Conservation (phyloP, 1,140 invertebrate species). For the Pogonomyrmex barbatus region DNA sequence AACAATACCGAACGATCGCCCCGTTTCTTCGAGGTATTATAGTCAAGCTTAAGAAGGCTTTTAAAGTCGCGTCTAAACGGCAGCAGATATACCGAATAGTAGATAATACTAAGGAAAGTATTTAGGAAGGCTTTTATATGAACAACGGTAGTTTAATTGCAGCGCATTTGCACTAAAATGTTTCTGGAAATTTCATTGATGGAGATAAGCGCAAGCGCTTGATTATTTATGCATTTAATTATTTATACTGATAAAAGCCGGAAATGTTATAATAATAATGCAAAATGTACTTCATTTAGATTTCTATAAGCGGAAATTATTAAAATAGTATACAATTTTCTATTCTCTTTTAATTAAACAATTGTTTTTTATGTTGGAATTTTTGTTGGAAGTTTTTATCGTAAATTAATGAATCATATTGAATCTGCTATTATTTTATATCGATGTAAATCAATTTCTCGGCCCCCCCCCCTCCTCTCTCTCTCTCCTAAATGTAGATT, state of each 20-base stretch:
- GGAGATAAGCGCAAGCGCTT: background rate
- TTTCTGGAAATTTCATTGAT: conserved; percentile 49
- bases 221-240: conserved; percentile 42
- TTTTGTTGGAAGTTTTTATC: background rate
- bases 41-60: conserved; percentile 20
- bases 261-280: conserved; percentile 24
- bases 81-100: background rate
- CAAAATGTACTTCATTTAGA: conserved; percentile 29
- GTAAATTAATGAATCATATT: background rate
- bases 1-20: conserved; percentile 16
- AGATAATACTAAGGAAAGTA: conserved; percentile 27
- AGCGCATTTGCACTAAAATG: conserved; percentile 44
- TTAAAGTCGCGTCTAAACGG: conserved; percentile 43
- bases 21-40: background rate
- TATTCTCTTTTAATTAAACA: background rate
- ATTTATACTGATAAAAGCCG: conserved; percentile 49
- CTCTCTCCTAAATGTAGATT: conserved; percentile 3
- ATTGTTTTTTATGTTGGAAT: background rate
- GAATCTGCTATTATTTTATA: conserved; percentile 10
- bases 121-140: conserved; percentile 34
- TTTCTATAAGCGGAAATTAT: background rate
- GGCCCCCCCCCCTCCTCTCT: background rate
- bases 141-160: conserved; percentile 36
- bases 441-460: background rate
- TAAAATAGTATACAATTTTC: background rate